Conservation (phyloP, 2,888 invertebrate genomes). For the Colostygia pectinataria region DNA sequence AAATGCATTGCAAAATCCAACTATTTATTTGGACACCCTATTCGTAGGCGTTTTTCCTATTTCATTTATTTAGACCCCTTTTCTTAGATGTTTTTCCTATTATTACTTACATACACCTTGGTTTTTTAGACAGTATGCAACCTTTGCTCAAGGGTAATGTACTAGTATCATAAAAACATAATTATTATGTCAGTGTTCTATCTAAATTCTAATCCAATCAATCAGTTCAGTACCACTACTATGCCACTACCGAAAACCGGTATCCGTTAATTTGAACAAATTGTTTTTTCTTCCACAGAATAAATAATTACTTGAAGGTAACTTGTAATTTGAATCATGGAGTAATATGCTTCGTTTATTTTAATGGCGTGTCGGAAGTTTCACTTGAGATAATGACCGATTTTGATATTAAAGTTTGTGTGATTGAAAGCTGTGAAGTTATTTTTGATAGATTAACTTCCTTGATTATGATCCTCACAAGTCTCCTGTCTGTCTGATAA, state of each 20-base stretch:
- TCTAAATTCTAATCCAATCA: conserved; percentile 43
- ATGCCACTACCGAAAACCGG: conserved; percentile 39
- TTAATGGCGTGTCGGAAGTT: conserved; percentile 35
- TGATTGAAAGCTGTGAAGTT: conserved; percentile 16
- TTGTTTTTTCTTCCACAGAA: conserved; percentile 23
- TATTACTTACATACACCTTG: too few species aligned
- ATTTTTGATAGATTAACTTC: conserved; percentile 7
- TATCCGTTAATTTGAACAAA: conserved; percentile 46
- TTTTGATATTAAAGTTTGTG: conserved; percentile 15
- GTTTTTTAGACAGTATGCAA: too few species aligned
- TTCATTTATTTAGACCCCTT: too few species aligned
- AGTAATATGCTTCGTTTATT: conserved; percentile 35
- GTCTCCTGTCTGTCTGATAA: too few species aligned
- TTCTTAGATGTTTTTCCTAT: too few species aligned
- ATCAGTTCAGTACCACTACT: conserved; percentile 43
- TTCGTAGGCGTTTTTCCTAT: too few species aligned
- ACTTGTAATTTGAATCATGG: conserved; percentile 31
- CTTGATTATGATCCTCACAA: background rate
- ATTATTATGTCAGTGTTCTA: conserved; percentile 7
- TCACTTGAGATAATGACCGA: conserved; percentile 28
- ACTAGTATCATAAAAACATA: background rate
- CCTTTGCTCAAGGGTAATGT: background rate
- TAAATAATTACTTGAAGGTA: conserved; percentile 16
- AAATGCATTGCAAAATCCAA: too few species aligned
- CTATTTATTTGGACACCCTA: too few species aligned